Evolutionary conservation across 1,140 invertebrate species (phyloP).

Genomic region (Drosophila asahinai): DNA sequence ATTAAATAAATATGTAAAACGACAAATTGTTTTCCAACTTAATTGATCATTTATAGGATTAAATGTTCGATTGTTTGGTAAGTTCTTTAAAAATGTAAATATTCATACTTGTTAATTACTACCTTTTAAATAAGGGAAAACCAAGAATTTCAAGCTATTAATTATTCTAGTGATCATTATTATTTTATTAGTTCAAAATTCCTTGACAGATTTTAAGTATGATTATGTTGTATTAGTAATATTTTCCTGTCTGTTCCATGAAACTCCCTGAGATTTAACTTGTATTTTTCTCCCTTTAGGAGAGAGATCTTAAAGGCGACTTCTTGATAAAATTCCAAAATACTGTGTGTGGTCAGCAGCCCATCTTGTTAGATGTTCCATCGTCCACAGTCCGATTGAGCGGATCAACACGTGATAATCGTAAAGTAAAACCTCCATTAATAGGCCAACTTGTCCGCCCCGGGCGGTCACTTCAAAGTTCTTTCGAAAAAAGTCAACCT

Average conservation of each 20-base stretch:
- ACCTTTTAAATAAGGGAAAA: background rate
- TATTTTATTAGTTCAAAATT: background rate
- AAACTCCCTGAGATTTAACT: background rate
- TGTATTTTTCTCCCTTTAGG: background rate
- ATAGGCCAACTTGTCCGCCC: conserved; percentile 21
- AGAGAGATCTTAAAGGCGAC: background rate
- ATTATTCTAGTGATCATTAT: background rate
- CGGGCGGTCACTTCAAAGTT: conserved; percentile 64
- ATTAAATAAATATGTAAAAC: background rate
- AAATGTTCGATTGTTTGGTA: background rate
- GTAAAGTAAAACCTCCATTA: conserved; percentile 58
- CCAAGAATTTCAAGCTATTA: background rate
- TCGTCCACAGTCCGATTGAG: conserved; percentile 20
- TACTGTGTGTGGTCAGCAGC: conserved; percentile 19
- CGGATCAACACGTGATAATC: conserved; percentile 42
- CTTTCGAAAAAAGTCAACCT: conserved; percentile 41
- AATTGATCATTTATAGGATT: background rate
- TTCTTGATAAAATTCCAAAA: background rate
- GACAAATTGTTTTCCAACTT: background rate
- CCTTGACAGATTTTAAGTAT: background rate
- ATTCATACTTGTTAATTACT: too few relatives aligned
- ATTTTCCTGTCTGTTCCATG: background rate
- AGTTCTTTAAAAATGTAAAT: background rate
- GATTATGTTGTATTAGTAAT: background rate
- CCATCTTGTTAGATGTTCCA: conserved; percentile 5